Base-by-base conservation (phyloP, 1,140 invertebrate species). In the Atta colombica region DNA sequence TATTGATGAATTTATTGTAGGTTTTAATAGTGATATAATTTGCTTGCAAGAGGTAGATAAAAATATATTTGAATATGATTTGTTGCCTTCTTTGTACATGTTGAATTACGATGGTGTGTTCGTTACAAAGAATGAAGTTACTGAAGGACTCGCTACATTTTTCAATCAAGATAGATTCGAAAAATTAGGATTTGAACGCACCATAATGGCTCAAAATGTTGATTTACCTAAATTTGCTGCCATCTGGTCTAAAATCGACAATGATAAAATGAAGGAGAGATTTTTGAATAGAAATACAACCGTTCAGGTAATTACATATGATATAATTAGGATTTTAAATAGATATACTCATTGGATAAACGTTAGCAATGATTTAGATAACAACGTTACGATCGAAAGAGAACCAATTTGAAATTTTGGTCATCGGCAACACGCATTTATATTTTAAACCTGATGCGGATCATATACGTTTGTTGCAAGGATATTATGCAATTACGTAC, bases 31-130 rank as follows among this genome's bases (percentile, higher is more conserved):
- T 49, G 98, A 99, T 95, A 95, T 99, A 65, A 96, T 99, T 55
- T 99, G 98, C 92, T 95, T 99, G 16, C 99, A 99, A 97, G 99
- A 99, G 96, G 98, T 99, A 0, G 98, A 99, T 94, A 93, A 90
- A 14, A 98, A 97, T 95, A 95, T 99, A 35, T 99, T 97, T 93
- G 93, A 97, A 21, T 93, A 96, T 88, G 97, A 98, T 93, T 95
- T 99, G n/a, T 88, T 94, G 53, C 96, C 97, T 14, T 94, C 97
- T 25, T 94, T 99, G 0, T 91, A 93, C 14, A 84, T 91, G 8
- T 85, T 96, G 10, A 96, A 96, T 6, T 96, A 97, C 75, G 94
- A 96, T 74, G 97, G 97, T 16, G 90, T 96, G 71, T 97, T 97
- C 92, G 96, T 96, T 90, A 96, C 96, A 66, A 99, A 99, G 95